These are phyloP conservation scores for Otus sunia DNA, from an alignment of 2,113 vertebrate species.

Conservation along the genomic window DNA sequence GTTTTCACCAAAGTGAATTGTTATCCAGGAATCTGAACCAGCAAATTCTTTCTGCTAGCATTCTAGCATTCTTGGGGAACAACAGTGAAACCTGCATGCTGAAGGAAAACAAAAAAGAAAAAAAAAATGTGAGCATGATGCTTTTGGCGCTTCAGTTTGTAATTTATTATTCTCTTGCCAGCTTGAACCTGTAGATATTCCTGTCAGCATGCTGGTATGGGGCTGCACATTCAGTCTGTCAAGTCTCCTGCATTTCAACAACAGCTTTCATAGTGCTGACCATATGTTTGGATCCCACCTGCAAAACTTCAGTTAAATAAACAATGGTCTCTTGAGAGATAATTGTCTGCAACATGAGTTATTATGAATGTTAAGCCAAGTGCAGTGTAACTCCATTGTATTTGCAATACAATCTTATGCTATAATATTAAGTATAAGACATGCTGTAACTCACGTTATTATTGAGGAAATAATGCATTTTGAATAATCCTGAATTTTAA, in stretches of 20 bases:
- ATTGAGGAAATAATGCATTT: not conserved
- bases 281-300: conserved; percentile 13
- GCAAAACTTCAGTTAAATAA: conserved; percentile 1
- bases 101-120: not conserved
- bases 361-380: not conserved
- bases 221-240: not conserved
- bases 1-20: conserved; percentile 1
- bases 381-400: not conserved
- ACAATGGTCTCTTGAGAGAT: not conserved
- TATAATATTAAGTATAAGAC: not conserved
- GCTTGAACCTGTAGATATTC: not conserved
- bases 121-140: not conserved
- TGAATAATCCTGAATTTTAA: not conserved
- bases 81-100: not conserved
- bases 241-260: not conserved
- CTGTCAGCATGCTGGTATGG: not conserved
- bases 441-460: not conserved
- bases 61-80: conserved; percentile 20
- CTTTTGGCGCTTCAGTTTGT: conserved; percentile 16
- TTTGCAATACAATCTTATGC: not conserved
- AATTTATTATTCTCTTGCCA: not conserved
- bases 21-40: conserved; percentile 33
- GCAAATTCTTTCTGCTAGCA: not conserved
- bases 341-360: conserved; percentile 27
- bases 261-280: not conserved